A percentile compares a stretch with the other conserved stretches of the same genome.
phyloP scores from a whole-genome alignment of 2,113 vertebrate species.

The Sprattus sprattus region DNA sequence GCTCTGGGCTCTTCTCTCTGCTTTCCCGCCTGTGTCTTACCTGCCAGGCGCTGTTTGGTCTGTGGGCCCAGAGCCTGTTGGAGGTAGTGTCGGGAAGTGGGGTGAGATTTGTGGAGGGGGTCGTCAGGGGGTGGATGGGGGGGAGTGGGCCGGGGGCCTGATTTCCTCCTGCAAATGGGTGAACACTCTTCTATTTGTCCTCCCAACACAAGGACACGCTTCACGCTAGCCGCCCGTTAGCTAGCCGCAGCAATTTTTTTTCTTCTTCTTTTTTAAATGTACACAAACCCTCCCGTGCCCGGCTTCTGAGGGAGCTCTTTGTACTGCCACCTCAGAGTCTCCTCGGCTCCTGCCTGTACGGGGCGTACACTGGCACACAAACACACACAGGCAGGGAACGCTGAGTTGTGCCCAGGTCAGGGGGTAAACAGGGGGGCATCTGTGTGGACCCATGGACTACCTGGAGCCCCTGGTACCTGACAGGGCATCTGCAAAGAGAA shows the following conservation, averaged over 20 bases:
- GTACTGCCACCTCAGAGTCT: constrained; percentile 55
- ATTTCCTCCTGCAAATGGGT: constrained; percentile 59
- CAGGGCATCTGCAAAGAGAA: constrained; percentile 24
- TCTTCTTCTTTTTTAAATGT: constrained; percentile 37
- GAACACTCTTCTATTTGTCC: constrained; percentile 80
- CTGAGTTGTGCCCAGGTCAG: constrained; percentile 40
- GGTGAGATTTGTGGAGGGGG: constrained; percentile 44
- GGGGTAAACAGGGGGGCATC: constrained; percentile 56
- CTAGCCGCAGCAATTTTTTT: constrained; percentile 46
- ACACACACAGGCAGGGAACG: constrained; percentile 36
- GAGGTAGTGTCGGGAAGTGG: neutral
- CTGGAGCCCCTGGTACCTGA: constrained; percentile 42
- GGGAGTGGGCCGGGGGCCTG: constrained; percentile 18
- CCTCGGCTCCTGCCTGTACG: neutral
- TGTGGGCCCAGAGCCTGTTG: constrained; percentile 51
- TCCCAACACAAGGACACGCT: constrained; percentile 75
- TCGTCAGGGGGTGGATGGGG: too few relatives aligned
- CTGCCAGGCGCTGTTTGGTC: constrained; percentile 58
- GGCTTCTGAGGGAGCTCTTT: constrained; percentile 66
- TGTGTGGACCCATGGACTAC: constrained; percentile 43
- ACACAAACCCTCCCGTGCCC: constrained; percentile 38
- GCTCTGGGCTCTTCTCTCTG: constrained; percentile 10
- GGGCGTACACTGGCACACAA: constrained; percentile 51
- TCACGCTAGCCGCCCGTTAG: constrained; percentile 64
- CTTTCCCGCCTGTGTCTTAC: neutral